Base-by-base conservation (phyloP, 2,113 vertebrate genomes). In the Mormyrus iriodes region DNA sequence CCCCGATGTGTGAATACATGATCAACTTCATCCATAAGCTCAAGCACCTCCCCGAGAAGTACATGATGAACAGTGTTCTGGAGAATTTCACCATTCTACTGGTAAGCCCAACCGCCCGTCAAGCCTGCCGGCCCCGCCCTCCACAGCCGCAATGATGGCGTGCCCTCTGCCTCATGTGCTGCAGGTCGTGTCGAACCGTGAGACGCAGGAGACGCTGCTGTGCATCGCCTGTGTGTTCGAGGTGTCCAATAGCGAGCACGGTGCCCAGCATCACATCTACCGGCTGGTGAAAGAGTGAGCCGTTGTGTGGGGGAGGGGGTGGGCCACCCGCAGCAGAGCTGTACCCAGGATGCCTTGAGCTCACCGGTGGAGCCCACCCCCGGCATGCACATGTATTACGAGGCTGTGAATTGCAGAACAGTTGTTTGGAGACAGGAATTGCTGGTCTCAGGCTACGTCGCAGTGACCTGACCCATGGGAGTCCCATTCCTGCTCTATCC, bases 21-120 rank as follows among this genome's bases (percentile, higher is more conserved):
- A 99, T 99, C 94, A 99, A 99, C 96, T 99, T 99, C 94, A 99
- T 99, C 95, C 98, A 99, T 96, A 99, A 99, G 92, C 97, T 99
- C 92, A 99, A 99, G 94, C 98, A 99, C 95, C 95, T 99, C 95
- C 98, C 98, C 1, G 98, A 99, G 95, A 99, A 99, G 91, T 99
- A 99, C 94, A 99, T 99, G 98, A 99, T 99, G 98, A 99, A 99
- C 96, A 99, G 98, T 3, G 98, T 99, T 91, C 95, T 99, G 96
- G 98, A 99, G 96, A 99, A 99, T 94, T 99, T 99, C 92, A 99
- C 98, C 55, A 99, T 99, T 93, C 96, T 99, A 94, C 96, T 99
- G 97, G 98, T 99, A 96, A 93, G 94, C 48, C 55, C 3, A 13
- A 1, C 42, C 13, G 49, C 88, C 82, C 17, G 0, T 46, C 49